Base-by-base conservation (phyloP, 2,888 invertebrate genomes). In the Andrena fulva region DNA sequence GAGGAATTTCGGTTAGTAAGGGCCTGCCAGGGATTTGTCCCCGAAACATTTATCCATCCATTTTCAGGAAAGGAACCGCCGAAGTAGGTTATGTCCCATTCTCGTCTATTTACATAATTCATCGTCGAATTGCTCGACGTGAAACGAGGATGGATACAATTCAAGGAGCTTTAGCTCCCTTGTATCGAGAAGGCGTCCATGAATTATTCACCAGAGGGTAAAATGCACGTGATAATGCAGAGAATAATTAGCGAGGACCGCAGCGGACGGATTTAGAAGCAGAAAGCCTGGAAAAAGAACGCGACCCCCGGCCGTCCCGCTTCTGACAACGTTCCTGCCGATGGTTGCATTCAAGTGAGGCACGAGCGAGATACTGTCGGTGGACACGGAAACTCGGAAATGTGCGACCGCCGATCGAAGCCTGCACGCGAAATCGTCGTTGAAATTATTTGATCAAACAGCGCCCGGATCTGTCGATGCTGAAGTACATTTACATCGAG, bases 331-430 rank as follows among this genome's bases (percentile, higher is more conserved):
- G 54, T 79, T 80, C 72, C 27, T 12, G 8, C 12, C 60, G 54
- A 59, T 60, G 62, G 62, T 52, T 60, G 62, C 73, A 68, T 80
- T 80, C 64, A 59, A 80, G 59, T 74, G 33, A 74, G 74, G 48
- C 81, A 60, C 29, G 60, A 56, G 35, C 48, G 54, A 59, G 56
- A 80, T 80, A 80, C 80, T 68, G 75, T 70, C 81, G 70, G 52
- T 56, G 60, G 60, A 67, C 81, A 80, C 69, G 81, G 70, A 82
- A 75, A 82, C 81, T 82, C 64, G 70, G 70, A 75, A 82, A 80
- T 42, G 75, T 12, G 80, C 62, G 74, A 74, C 70, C 74, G 60
- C 69, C 80, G 59, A 72, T 79, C 68, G 80, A 69, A 56, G 54
- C 54, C 31, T 35, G 73, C 80, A 81, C 80, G 80, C 80, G 73